Base-by-base conservation (phyloP, 2,797 vertebrate species). In the Acanthurus lineatus region DNA sequence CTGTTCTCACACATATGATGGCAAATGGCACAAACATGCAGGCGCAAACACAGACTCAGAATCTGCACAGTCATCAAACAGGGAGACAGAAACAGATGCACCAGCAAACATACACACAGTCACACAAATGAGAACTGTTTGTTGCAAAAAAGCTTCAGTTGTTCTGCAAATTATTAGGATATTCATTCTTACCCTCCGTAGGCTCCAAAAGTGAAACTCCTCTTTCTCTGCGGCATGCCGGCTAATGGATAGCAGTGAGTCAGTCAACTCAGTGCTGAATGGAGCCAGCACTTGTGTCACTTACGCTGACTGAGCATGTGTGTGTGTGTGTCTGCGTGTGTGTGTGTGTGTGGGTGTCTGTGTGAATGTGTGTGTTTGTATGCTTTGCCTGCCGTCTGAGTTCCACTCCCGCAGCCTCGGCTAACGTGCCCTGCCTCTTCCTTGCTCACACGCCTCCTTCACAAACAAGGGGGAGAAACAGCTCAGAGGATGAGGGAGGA, bases 141-240 rank as follows among this genome's bases (percentile, higher is more conserved):
- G 49, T 2, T 68, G 12, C 77, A 19, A 56, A 35, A 62, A 32
- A 81, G 48, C 67, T 72, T 75, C 49, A 61, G 65, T 10, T 64
- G 65, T 42, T 71, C 60, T 73, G 10, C 19, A 70, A 68, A 81
- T 82, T 6, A 77, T 64, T 54, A 86, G 22, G 38, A 83, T 59
- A 17, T 79, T 73, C 68, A 72, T 73, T 89, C 96, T 96, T 95
- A 96, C 96, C 96, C 96, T 90, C 96, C 96, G 53, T 96, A 96
- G 20, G 96, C 96, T 93, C 96, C 96, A 90, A 96, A 96, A 90
- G 96, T 96, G 92, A 96, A 96, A 94, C 96, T 96, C 93, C 96
- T 95, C 87, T 96, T 96, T 84, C 96, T 95, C 87, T 96, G 96
- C 86, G 95, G 94, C 96, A 96, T 96, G 74, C 76, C 71, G 86